Base-by-base conservation (phyloP, 1,140 invertebrate genomes). In the Caerostris darwini region DNA sequence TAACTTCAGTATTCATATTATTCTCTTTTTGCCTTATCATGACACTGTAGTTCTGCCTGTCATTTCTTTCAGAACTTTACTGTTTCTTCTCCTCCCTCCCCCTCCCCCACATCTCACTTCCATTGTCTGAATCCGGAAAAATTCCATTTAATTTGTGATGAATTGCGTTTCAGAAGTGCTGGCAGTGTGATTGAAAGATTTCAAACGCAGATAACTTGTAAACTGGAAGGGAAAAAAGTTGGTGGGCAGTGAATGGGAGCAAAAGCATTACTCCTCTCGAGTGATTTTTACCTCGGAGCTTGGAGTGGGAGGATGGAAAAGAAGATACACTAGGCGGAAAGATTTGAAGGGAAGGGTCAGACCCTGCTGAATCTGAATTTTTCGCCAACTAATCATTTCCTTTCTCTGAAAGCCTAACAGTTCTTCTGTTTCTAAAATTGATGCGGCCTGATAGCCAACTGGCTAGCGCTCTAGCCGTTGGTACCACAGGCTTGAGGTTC, bases 351-450 rank as follows among this genome's bases (percentile, higher is more conserved):
- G 7, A n/a, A n/a, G n/a, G n/a, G n/a, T n/a, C n/a, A n/a, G n/a
- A n/a, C n/a, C n/a, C n/a, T n/a, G n/a, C n/a, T n/a, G n/a, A n/a
- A n/a, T n/a, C 19, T 77, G 34, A 77, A 34, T 77, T 77, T 77
- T 77, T 34, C 34, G 71, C 71, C 34, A 50, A 77, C 71, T 77
- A 77, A 77, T 77, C 34, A 77, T 77, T 77, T 77, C 71, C 71
- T 77, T 77, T 77, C 34, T 50, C 34, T 12, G 34, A 77, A 77
- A 17, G 34, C 10, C 71, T 12, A 77, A 77, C 34, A 77, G 34
- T 50, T 12, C 71, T 77, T 77, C 71, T 34, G 71, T 77, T 77
- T 77, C 34, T 50, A 53, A 7, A 77, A 50, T 5, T 10, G 71
- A 77, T 77, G 19, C 12, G 14, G n/a, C 34, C 34, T 6, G 14